Evolutionary conservation across 2,888 invertebrate genomes (phyloP), one percentile per base, ranked within the genome.

Genomic region (Hofmannophila pseudospretella): DNA sequence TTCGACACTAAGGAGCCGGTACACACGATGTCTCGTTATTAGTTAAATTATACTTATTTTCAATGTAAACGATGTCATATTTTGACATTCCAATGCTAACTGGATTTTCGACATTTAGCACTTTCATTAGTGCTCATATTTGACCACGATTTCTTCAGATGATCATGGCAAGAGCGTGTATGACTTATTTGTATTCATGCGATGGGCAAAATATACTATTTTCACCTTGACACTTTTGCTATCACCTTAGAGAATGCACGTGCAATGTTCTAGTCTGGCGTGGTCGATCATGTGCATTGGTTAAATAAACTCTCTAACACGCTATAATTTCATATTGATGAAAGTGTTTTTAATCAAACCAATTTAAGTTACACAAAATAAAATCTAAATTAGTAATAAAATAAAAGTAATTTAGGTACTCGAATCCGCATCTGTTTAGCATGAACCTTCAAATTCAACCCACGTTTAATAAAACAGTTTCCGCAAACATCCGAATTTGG

Each of bases 71-170:
- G 34, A 7, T 34, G 19, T 13, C 8, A 8, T 34, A 29, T 29
- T 33, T 35, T 26, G n/a, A 36, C 31, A 32, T 10, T 31, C 37
- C 35, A 22, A 25, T 11, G 32, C 36, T 28, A 36, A 45, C 37
- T 37, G 40, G 41, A 41, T 43, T 41, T 45, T 45, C 45, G 44
- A 39, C 44, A 46, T 58, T 67, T 60, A 56, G 49, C 57, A 44
- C 49, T 55, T 56, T 44, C 38, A 55, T 65, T 64, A 64, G 45
- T 45, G 35, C 36, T 43, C 39, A 41, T 53, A 49, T 61, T 55
- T 54, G 48, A 48, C 60, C 73, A 77, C 72, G 75, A 76, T 65
- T 60, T 63, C 56, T 65, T 60, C 53, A 46, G 50, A 56, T 51
- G 47, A 42, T 45, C 49, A 45, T 44, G 38, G 40, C 41, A 36